Evolutionary conservation across 2,113 vertebrate genomes (phyloP).

Genomic region (Tragelaphus scriptus): DNA sequence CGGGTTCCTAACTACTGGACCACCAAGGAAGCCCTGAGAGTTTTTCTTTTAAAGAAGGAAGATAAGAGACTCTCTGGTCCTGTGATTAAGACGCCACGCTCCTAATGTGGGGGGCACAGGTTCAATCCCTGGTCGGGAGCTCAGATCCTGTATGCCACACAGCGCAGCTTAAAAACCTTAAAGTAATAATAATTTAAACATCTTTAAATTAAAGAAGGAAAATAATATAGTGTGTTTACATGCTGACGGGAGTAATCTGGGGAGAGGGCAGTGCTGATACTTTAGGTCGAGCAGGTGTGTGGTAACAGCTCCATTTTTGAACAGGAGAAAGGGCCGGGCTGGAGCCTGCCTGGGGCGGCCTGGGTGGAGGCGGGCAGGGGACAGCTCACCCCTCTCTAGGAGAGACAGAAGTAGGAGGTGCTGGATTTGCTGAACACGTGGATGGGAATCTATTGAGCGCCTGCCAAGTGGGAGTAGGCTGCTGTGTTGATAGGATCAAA

Average conservation of each 20-base stretch:
- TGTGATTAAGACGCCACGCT: neutral
- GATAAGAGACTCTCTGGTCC: neutral
- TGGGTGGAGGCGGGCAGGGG: neutral
- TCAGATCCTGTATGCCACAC: neutral
- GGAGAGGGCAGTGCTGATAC: neutral
- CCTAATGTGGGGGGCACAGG: neutral
- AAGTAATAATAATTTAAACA: neutral
- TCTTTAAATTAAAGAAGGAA: neutral
- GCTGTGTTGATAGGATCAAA: neutral
- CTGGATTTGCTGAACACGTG: neutral
- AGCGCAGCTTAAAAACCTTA: neutral
- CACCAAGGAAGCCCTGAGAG: neutral
- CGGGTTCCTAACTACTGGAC: neutral
- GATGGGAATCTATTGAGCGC: neutral
- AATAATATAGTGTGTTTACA: neutral
- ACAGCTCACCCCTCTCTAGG: neutral
- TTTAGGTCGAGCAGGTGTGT: neutral
- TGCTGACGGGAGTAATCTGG: neutral
- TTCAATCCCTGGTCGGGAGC: neutral
- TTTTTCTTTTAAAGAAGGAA: neutral
- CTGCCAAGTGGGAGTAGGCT: neutral
- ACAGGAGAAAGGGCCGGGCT: neutral
- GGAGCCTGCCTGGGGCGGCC: accelerated
- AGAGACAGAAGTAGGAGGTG: neutral
- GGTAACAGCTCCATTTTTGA: neutral